A percentile compares a stretch with the other conserved stretches of the same genome.
Conservation (phyloP, 1,140 invertebrate species). For the Maniola jurtina region DNA sequence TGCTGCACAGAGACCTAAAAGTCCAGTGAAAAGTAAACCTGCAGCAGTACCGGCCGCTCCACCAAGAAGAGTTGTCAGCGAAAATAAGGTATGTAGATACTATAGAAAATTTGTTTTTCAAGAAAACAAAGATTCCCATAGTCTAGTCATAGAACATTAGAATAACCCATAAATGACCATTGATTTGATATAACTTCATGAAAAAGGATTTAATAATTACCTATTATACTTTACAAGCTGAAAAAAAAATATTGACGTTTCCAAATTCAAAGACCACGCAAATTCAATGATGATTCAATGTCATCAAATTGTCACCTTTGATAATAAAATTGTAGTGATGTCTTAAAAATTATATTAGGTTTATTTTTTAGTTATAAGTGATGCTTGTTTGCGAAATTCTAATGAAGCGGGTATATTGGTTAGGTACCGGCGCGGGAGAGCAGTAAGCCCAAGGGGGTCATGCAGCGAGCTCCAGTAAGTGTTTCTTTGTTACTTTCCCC, state of each 20-base stretch:
- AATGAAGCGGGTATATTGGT: conserved; percentile 6
- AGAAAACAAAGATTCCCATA: too few species aligned
- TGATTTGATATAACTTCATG: too few species aligned
- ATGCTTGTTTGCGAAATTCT: background rate
- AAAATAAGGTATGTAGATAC: conserved; percentile 48
- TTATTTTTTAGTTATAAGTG: conserved; percentile 20
- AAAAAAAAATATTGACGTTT: too few species aligned
- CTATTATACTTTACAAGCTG: too few species aligned
- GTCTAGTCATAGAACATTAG: too few species aligned
- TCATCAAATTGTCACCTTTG: background rate
- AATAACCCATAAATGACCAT: too few species aligned
- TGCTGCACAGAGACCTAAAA: conserved; percentile 35
- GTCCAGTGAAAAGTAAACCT: conserved; percentile 48
- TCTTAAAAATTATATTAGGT: conserved; percentile 17
- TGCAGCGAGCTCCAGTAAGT: conserved; percentile 23
- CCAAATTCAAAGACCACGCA: too few species aligned
- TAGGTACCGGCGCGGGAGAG: conserved; percentile 45
- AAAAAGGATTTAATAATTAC: too few species aligned
- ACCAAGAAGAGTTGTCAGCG: conserved; percentile 45
- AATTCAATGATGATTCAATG: too few species aligned
- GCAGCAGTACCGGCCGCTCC: conserved; percentile 33
- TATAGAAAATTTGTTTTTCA: background rate
- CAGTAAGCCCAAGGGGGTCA: conserved; percentile 51
- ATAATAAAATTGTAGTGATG: background rate
- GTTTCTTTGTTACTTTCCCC: background rate